Evolutionary conservation across 2,797 vertebrate species (phyloP), one percentile per base, ranked within the genome.

Genomic region (Oryzias sinensis): DNA sequence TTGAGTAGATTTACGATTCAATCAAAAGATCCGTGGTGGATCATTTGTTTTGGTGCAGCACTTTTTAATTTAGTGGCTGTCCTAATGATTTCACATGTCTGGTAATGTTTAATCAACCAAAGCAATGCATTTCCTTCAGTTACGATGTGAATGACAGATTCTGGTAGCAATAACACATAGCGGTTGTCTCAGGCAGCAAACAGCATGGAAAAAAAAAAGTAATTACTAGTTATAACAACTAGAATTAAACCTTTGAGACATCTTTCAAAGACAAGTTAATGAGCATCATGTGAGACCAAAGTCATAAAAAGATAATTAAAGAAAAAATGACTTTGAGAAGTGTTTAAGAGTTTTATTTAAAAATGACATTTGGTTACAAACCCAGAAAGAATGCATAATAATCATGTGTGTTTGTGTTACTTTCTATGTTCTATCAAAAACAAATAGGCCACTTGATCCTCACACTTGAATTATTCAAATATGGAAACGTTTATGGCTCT

Each of bases 281-380:
- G 46, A 65, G 49, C 61, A 65, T 67, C 61, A 51, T 64, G 58
- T 59, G 57, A 62, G 59, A 62, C 56, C 43, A 59, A 67, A 56
- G 68, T 69, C 50, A 33, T 60, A 58, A 53, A 72, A 65, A 59
- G 69, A 25, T 5, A 33, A 62, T 54, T 29, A 49, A 74, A 59
- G 15, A 59, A 67, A 68, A 68, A 70, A 65, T 8, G 2, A 56
- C 58, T 64, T 65, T 74, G 44, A 18, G 65, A 47, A 49, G 2
- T 41, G 7, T 37, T 43, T 60, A 42, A 58, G 41, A 37, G 44
- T 37, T 66, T 22, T 25, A 70, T 24, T 17, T 15, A 20, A 14
- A 22, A 15, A 6, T 41, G n/a, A 46, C 2, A 27, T 20, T 27
- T 27, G 33, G 18, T 6, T 60, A 43, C 24, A 52, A 5, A 45